Percentiles rank a stretch among this genome's conserved stretches.
phyloP scores from a whole-genome alignment of 2,113 vertebrate species.

The Podarcis raffonei region DNA sequence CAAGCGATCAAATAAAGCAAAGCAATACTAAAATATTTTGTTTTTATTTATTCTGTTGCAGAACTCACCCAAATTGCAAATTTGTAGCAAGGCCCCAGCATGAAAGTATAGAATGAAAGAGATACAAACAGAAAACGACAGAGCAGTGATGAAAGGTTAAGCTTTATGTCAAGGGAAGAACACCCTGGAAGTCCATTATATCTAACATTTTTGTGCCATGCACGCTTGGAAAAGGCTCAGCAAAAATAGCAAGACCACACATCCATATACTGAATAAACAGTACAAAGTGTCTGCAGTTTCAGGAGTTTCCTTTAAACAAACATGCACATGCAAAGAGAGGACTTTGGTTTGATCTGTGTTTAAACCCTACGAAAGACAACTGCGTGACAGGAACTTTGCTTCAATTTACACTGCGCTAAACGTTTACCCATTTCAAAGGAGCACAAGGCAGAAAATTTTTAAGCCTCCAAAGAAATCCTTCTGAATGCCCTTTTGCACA shows the following conservation, averaged over 20 bases:
- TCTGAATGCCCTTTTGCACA: neutral
- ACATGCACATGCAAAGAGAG: slow-evolving; percentile 68
- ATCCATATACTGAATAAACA: slow-evolving; percentile 38
- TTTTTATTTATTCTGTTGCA: slow-evolving; percentile 67
- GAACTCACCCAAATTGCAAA: slow-evolving; percentile 95
- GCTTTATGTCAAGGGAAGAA: slow-evolving; percentile 76
- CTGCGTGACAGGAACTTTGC: slow-evolving; percentile 25
- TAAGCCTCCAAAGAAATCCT: neutral
- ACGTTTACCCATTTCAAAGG: slow-evolving; percentile 4
- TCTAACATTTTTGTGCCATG: slow-evolving; percentile 70
- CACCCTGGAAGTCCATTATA: slow-evolving; percentile 52
- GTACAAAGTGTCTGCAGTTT: slow-evolving; percentile 38
- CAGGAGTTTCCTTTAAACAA: slow-evolving; percentile 41
- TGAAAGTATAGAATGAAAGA: slow-evolving; percentile 82
- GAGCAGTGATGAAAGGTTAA: slow-evolving; percentile 79
- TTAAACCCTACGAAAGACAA: slow-evolving; percentile 53
- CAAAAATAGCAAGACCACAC: slow-evolving; percentile 55
- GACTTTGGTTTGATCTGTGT: slow-evolving; percentile 43
- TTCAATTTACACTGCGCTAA: slow-evolving; percentile 10
- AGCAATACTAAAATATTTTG: slow-evolving; percentile 60
- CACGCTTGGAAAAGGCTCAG: slow-evolving; percentile 71
- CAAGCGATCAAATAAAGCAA: slow-evolving; percentile 76
- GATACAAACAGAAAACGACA: slow-evolving; percentile 83
- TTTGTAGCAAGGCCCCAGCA: slow-evolving; percentile 94
- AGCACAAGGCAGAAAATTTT: neutral